phyloP scores from a whole-genome alignment of 2,113 vertebrate species.

The Macquaria australasica region DNA sequence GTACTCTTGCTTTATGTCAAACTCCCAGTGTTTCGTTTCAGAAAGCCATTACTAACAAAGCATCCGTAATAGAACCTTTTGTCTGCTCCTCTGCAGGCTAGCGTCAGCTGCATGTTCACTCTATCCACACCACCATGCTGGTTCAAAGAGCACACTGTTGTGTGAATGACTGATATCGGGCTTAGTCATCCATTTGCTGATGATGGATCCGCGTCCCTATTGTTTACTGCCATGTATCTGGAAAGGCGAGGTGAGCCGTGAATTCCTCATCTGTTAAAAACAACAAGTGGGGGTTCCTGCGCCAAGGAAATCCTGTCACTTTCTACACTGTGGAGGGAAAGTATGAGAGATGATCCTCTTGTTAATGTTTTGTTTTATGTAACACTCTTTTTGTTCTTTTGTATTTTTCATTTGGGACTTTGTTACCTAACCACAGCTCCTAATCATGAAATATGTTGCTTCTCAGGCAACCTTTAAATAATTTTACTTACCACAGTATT shows the following conservation, averaged over 20 bases:
- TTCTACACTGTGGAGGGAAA: background rate
- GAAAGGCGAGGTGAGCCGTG: slow-evolving; percentile 32
- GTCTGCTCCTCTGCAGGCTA: slow-evolving; percentile 35
- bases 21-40: slow-evolving; percentile 44
- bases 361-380: slow-evolving; percentile 7
- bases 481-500: background rate
- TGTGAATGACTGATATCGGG: slow-evolving; percentile 42
- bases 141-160: slow-evolving; percentile 58
- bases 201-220: slow-evolving; percentile 53
- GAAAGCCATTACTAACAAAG: slow-evolving; percentile 44
- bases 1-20: slow-evolving; percentile 27
- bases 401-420: background rate
- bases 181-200: slow-evolving; percentile 62
- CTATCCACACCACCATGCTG: slow-evolving; percentile 46
- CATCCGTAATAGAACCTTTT: slow-evolving; percentile 49
- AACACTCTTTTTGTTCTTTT: background rate
- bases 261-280: slow-evolving; percentile 37
- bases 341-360: background rate
- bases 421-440: background rate
- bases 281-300: slow-evolving; percentile 32
- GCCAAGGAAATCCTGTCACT: background rate
- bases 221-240: slow-evolving; percentile 51
- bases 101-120: slow-evolving; percentile 47
- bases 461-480: background rate
- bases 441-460: background rate